phyloP scores from a whole-genome alignment of 2,888 invertebrate species.

The Patella ulyssiponensis region DNA sequence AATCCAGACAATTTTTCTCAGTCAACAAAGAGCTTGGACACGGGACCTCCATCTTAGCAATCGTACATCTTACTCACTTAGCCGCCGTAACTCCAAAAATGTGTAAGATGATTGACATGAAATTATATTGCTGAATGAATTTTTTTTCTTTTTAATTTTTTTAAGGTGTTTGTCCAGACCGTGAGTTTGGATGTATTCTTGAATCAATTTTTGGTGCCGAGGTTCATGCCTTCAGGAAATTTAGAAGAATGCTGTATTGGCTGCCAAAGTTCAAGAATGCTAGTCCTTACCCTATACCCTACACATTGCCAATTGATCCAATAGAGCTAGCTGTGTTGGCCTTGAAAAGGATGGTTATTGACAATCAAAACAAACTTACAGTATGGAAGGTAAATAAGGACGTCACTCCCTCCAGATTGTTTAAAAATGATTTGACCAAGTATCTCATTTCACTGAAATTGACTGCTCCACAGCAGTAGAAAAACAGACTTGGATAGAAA shows the following conservation, averaged over 20 bases:
- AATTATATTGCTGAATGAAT: no score
- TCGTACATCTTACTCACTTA: no score
- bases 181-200: slow-evolving; percentile 87
- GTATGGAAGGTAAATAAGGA: slow-evolving; percentile 56
- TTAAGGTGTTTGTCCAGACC: slow-evolving; percentile 89
- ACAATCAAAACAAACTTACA: slow-evolving; percentile 79
- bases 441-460: not conserved
- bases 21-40: no score
- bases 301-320: slow-evolving; percentile 83
- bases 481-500: not conserved
- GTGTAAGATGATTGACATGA: no score
- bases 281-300: slow-evolving; percentile 69
- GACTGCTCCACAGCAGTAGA: not conserved
- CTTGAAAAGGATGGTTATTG: slow-evolving; percentile 87
- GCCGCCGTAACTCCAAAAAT: no score
- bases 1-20: no score
- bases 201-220: slow-evolving; percentile 86
- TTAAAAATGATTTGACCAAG: no score
- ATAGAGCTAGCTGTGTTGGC: slow-evolving; percentile 86
- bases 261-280: slow-evolving; percentile 88
- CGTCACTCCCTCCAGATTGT: not conserved
- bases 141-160: not conserved
- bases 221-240: slow-evolving; percentile 76
- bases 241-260: slow-evolving; percentile 78
- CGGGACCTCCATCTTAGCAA: no score